Conservation (phyloP, 2,888 invertebrate species). For the Thymelicus lineola region DNA sequence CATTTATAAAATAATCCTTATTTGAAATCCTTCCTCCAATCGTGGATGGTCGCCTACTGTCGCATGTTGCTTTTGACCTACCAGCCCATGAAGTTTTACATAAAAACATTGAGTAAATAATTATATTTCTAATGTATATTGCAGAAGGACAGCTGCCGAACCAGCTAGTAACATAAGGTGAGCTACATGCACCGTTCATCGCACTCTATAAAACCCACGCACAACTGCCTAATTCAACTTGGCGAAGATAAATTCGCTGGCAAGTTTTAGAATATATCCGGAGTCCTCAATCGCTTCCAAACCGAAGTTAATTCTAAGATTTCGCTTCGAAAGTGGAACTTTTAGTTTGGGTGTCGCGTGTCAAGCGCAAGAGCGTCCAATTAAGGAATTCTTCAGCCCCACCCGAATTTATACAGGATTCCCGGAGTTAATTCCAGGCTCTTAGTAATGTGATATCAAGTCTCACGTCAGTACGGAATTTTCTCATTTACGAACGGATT, state of each 20-base stretch:
- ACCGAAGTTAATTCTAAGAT: conserved; percentile 51
- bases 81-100: no score
- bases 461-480: conserved; percentile 23
- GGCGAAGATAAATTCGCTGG: conserved; percentile 51
- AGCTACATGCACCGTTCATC: background rate
- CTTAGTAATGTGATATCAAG: conserved; percentile 27
- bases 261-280: conserved; percentile 53
- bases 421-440: conserved; percentile 29
- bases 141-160: no score
- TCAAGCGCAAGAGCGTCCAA: conserved; percentile 47
- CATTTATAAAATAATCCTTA: no score
- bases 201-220: conserved; percentile 29
- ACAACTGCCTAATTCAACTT: conserved; percentile 55
- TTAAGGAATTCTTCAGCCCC: conserved; percentile 47
- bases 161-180: no score
- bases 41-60: no score
- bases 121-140: no score
- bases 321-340: conserved; percentile 46
- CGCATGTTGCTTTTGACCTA: no score
- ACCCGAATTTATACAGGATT: conserved; percentile 40
- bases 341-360: conserved; percentile 44
- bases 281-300: conserved; percentile 45
- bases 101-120: no score
- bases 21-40: no score
- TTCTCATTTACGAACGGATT: conserved; percentile 31